phyloP scores from a whole-genome alignment of 2,888 invertebrate genomes.

The Teinopalpus imperialis region DNA sequence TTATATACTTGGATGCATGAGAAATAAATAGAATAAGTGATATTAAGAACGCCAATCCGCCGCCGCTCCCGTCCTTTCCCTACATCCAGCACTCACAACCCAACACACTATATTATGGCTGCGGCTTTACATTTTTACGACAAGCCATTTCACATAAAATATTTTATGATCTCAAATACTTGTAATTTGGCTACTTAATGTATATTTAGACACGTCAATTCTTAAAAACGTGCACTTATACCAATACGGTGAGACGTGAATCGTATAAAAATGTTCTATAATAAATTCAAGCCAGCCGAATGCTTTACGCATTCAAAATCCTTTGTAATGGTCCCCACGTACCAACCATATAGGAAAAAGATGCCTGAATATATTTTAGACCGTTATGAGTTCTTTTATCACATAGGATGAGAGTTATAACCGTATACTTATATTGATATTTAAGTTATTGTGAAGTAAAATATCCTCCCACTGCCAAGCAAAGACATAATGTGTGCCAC shows the following conservation, averaged over 20 bases:
- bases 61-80: no score
- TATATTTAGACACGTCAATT: conserved; percentile 56
- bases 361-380: background rate
- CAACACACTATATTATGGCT: no score
- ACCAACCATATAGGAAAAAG: background rate
- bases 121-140: no score
- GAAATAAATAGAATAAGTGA: no score
- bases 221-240: conserved; percentile 67
- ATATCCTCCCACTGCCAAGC: no score
- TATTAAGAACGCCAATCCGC: no score
- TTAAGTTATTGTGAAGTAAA: no score
- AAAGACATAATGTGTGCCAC: no score
- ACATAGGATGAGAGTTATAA: background rate
- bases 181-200: background rate
- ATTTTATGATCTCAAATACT: background rate
- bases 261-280: conserved; percentile 44
- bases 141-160: no score
- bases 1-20: no score
- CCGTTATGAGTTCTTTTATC: background rate
- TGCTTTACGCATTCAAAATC: conserved; percentile 16
- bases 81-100: no score
- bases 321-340: conserved; percentile 7
- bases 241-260: conserved; percentile 63
- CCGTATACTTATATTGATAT: no score
- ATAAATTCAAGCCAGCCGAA: conserved; percentile 33